Evolutionary conservation across 2,888 invertebrate genomes (phyloP).

Genomic region (Drymonia ruficornis): DNA sequence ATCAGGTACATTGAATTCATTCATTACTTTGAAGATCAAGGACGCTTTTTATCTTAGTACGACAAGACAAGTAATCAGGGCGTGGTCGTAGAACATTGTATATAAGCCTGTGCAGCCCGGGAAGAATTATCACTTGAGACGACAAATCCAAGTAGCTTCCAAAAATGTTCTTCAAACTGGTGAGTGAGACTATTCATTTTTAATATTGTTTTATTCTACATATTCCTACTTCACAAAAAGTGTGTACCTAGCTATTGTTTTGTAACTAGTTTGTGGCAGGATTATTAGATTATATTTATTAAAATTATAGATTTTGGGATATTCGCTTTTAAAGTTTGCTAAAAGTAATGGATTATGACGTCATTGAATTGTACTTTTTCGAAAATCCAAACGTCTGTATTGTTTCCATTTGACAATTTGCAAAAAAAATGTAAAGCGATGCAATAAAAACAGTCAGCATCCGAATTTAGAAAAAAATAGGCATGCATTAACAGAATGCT

Average conservation of each 20-base stretch:
- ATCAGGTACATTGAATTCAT: conserved; percentile 56
- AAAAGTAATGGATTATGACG: no score
- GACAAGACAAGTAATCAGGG: conserved; percentile 58
- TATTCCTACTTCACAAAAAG: background rate
- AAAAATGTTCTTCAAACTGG: conserved; percentile 79
- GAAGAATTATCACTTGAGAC: conserved; percentile 71
- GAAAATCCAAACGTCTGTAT: no score
- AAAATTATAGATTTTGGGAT: no score
- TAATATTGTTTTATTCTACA: background rate
- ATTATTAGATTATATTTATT: no score
- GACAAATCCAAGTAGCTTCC: conserved; percentile 60
- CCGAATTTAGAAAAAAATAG: no score
- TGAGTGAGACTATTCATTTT: conserved; percentile 45
- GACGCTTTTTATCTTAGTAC: conserved; percentile 69
- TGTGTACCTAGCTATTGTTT: background rate
- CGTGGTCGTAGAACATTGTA: conserved; percentile 68
- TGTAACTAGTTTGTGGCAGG: no score
- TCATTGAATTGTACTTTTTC: no score
- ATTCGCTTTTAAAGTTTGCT: no score
- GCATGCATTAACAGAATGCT: no score
- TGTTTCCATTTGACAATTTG: no score
- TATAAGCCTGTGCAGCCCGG: conserved; percentile 61
- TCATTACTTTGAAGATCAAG: conserved; percentile 78
- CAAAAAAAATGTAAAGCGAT: no score
- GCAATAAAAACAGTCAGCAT: no score